Conservation (phyloP, 2,888 invertebrate genomes). For the Pristionchus fissidentatus region DNA sequence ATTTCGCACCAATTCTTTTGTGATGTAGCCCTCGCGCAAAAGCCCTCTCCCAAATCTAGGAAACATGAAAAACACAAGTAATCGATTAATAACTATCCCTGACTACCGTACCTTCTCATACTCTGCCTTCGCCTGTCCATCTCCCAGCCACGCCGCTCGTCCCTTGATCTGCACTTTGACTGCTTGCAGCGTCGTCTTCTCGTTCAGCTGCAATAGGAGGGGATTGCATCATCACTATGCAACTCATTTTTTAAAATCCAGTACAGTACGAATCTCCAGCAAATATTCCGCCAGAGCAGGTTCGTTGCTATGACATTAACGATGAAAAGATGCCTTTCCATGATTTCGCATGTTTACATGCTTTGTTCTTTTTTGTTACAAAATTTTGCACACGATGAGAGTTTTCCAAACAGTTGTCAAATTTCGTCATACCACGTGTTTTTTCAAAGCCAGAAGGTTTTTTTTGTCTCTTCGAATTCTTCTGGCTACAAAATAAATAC, state of each 20-base stretch:
- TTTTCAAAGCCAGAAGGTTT: too few species aligned
- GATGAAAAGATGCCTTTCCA: too few species aligned
- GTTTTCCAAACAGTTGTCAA: too few species aligned
- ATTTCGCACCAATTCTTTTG: too few species aligned
- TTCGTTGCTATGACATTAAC: too few species aligned
- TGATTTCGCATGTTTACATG: not conserved
- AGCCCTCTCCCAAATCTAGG: too few species aligned
- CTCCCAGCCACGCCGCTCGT: constrained; percentile 61
- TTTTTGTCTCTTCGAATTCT: too few species aligned
- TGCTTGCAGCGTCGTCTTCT: constrained; percentile 45
- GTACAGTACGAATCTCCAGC: not conserved
- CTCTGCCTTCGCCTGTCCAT: constrained; percentile 62
- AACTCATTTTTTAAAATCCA: not conserved
- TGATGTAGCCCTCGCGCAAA: too few species aligned
- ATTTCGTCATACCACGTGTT: too few species aligned
- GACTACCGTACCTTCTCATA: constrained; percentile 58
- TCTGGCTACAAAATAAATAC: too few species aligned
- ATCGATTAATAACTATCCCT: not conserved
- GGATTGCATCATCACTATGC: not conserved
- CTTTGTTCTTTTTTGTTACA: not conserved
- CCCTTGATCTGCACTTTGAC: constrained; percentile 61
- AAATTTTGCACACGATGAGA: too few species aligned
- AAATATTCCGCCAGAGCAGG: not conserved
- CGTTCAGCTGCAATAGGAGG: constrained; percentile 26
- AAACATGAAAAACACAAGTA: not conserved